Evolutionary conservation across 2,888 invertebrate genomes (phyloP), one percentile per base, ranked within the genome.

Genomic region (Oscheius sp.): DNA sequence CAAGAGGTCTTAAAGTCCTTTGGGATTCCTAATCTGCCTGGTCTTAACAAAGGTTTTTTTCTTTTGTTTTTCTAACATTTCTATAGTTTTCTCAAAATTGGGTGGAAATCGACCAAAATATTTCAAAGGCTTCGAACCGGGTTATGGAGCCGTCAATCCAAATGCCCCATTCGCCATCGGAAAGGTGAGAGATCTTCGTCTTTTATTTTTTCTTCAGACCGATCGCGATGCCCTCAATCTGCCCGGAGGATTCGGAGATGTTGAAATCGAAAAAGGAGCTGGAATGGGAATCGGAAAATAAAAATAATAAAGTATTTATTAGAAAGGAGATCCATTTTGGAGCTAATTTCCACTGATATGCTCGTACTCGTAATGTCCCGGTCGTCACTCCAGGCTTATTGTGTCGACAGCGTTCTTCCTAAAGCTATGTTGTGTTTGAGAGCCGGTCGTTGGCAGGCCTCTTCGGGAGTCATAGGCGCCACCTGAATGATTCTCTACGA

Each of bases 251-350:
- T 69, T 83, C 25, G 83, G 83, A 50, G 75, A 77, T 27, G 65
- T 82, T 3, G 82, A 82, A 46, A 67, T 80, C n/a, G 73, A 74
- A 33, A 70, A 72, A 25, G 83, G 83, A 72, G 74, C 75, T 53
- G 83, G 83, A 61, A 76, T 83, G 72, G 83, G 83, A 61, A 77
- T 83, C 55, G 83, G 83, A 67, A 80, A 80, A 67, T 66, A 65
- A 31, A 12, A 53, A 55, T 52, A 27, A 25, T 3, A 27, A 25
- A n/a, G 23, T n/a, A n/a, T 23, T 25, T 46, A 45, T 20, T 25
- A 57, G 46, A 63, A 42, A 15, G 34, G 46, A 65, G 39, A 64
- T 42, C 39, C 23, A 15, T 33, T 17, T 17, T 15, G 29, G 25
- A 20, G 39, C 39, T 23, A 33, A 8, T 23, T 39, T 23, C 23